Percentiles rank a stretch among this genome's conserved stretches.
Evolutionary conservation across 2,888 invertebrate species (phyloP).

Genomic region (Meganola albula): DNA sequence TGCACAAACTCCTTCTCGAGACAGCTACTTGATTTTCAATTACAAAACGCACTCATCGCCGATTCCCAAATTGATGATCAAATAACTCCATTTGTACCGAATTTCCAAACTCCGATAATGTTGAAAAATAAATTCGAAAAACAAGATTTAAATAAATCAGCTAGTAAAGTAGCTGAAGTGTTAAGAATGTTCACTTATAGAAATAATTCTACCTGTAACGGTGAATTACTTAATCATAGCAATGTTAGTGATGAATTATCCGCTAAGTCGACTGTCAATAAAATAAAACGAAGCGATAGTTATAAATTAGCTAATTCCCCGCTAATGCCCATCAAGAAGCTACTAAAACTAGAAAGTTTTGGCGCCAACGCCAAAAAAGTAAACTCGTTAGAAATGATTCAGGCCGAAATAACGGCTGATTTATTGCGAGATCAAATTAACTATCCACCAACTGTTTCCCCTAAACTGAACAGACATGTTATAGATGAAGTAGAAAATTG

Average conservation of each 20-base stretch:
- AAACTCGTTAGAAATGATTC: slow-evolving; percentile 75
- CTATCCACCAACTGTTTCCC: slow-evolving; percentile 82
- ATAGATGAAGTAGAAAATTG: slow-evolving; percentile 51
- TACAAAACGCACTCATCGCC: slow-evolving; percentile 36
- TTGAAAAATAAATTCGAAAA: slow-evolving; percentile 54
- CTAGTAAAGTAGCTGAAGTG: slow-evolving; percentile 63
- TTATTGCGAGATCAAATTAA: slow-evolving; percentile 83
- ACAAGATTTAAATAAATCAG: slow-evolving; percentile 42
- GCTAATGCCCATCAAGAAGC: slow-evolving; percentile 81
- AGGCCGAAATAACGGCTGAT: slow-evolving; percentile 79
- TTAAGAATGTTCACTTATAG: slow-evolving; percentile 68
- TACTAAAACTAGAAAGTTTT: slow-evolving; percentile 72
- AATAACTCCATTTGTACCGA: slow-evolving; percentile 64
- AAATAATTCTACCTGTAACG: slow-evolving; percentile 40
- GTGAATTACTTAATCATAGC: slow-evolving; percentile 28
- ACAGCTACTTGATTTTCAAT: slow-evolving; percentile 36
- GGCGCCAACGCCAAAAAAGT: slow-evolving; percentile 62
- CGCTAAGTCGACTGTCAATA: slow-evolving; percentile 53
- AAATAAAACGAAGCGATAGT: slow-evolving; percentile 89
- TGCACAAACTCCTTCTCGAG: slow-evolving; percentile 41
- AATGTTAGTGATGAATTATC: slow-evolving; percentile 28
- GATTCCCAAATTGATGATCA: slow-evolving; percentile 40
- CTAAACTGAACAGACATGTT: slow-evolving; percentile 63
- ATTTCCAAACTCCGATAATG: slow-evolving; percentile 68
- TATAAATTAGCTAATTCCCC: slow-evolving; percentile 89